Conservation (phyloP, 2,888 invertebrate species). For the Urechis unicinctus region DNA sequence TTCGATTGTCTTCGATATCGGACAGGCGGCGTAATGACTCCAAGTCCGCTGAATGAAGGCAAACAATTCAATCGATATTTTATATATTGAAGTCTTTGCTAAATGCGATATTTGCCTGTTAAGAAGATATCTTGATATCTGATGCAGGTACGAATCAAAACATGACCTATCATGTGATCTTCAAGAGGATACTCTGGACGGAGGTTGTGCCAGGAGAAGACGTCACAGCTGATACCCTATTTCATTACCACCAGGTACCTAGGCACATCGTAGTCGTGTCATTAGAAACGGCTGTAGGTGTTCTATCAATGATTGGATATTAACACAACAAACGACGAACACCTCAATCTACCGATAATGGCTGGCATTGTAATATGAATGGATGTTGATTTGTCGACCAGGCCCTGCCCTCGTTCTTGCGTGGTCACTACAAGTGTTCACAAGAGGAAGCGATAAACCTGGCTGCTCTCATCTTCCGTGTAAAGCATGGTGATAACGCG, state of each 20-base stretch:
- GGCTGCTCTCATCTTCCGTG: constrained; percentile 90
- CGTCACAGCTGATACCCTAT: constrained; percentile 80
- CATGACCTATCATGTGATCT: constrained; percentile 86
- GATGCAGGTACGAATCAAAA: constrained; percentile 51
- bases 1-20: constrained; percentile 91
- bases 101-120: too few relatives aligned
- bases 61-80: constrained; percentile 14
- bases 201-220: constrained; percentile 84
- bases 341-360: too few relatives aligned
- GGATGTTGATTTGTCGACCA: too few relatives aligned
- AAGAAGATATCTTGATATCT: too few relatives aligned
- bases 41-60: constrained; percentile 83
- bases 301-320: too few relatives aligned
- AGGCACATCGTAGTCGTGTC: too few relatives aligned
- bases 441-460: constrained; percentile 89
- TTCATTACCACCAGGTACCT: constrained; percentile 66
- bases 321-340: too few relatives aligned
- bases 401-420: constrained; percentile 80
- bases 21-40: constrained; percentile 75
- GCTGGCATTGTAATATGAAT: too few relatives aligned
- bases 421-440: constrained; percentile 94
- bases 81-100: too few relatives aligned
- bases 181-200: constrained; percentile 94
- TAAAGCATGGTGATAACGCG: constrained; percentile 91
- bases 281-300: too few relatives aligned